Evolutionary conservation across 2,113 vertebrate species (phyloP), one percentile per base, ranked within the genome.

Genomic region (Onychorhynchus coronatus): DNA sequence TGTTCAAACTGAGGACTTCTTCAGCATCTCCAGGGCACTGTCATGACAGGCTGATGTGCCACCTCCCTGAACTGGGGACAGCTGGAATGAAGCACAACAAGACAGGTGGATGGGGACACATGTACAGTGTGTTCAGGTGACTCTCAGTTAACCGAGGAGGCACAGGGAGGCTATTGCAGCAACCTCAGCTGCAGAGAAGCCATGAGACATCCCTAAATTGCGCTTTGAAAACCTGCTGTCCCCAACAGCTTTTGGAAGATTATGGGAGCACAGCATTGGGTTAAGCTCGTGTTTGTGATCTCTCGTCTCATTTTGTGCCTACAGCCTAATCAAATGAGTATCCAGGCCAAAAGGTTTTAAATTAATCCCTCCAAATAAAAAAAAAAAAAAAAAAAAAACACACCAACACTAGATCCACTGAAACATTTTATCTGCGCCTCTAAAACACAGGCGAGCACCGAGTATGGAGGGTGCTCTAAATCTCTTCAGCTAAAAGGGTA

Each of bases 321-420:
- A 27, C 37, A 30, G 76, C 31, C 70, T 85, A 81, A 89, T 68
- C 77, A 91, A 94, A 87, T 30, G 52, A 93, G 66, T 82, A 85
- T 75, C 68, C 89, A 95, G 77, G 46, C 72, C 81, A 84, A 84
- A 87, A 91, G 80, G 61, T 77, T 95, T 94, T 83, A 94, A 94
- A 91, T 52, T 88, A 84, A 91, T 77, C 83, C 42, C 13, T 47
- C 13, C 4, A 75, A 66, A 78, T 2, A 62, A 19, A 24, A 50
- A 10, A 15, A 41, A 46, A 35, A 22, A 47, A 37, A 58, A 58
- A 74, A 35, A n/a, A n/a, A n/a, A n/a, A n/a, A n/a, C n/a, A n/a
- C n/a, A n/a, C n/a, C n/a, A n/a, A n/a, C 55, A 70, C 28, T 37
- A 44, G 59, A 62, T 46, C 31, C n/a, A 81, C 30, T 20, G 39